Percentiles rank a stretch among this genome's conserved stretches.
Conservation (phyloP, 2,888 invertebrate species). For the Diogma glabrata region DNA sequence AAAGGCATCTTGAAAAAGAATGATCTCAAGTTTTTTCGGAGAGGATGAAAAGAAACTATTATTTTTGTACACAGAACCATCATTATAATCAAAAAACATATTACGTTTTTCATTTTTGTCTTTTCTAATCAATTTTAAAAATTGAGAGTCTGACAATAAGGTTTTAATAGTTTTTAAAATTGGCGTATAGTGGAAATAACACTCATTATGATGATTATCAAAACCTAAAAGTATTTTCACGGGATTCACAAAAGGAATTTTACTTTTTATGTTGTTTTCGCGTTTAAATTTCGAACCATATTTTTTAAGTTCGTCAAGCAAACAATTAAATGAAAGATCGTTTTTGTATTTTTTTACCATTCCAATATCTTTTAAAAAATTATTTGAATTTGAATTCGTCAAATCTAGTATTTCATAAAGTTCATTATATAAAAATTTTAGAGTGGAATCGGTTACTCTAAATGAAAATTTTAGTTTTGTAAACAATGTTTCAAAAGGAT, state of each 20-base stretch:
- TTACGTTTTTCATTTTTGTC: too few relatives aligned
- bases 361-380: neutral
- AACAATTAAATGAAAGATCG: neutral
- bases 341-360: neutral
- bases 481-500: constrained; percentile 4
- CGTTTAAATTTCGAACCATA: neutral
- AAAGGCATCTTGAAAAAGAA: constrained; percentile 25
- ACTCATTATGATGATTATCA: constrained; percentile 13
- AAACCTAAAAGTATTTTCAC: constrained; percentile 9
- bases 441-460: neutral
- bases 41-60: constrained; percentile 15
- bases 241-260: constrained; percentile 9
- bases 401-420: neutral
- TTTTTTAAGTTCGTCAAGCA: neutral
- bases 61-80: too few relatives aligned
- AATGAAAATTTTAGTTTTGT: neutral
- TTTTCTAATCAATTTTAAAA: too few relatives aligned
- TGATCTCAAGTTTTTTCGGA: constrained; percentile 15
- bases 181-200: constrained; percentile 14
- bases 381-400: neutral
- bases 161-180: constrained; percentile 12
- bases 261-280: neutral
- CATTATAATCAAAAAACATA: too few relatives aligned
- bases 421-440: constrained; percentile 1
- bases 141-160: constrained; percentile 11